A percentile compares a stretch with the other conserved stretches of the same genome.
Conservation (phyloP, 1,140 invertebrate species). For the Rhopalosiphum maidis region DNA sequence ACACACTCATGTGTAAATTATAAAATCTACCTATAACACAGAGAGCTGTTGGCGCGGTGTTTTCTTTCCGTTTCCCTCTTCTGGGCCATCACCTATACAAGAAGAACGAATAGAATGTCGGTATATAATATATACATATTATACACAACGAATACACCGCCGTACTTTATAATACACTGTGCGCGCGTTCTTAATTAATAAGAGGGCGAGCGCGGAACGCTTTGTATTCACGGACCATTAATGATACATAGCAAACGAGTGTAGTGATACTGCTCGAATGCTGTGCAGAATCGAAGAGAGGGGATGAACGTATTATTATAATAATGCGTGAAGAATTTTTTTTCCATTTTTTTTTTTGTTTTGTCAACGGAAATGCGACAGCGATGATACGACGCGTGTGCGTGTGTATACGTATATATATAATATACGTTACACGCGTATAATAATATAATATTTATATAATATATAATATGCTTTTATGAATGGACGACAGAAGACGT, state of each 20-base stretch:
- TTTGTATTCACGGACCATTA: constrained; percentile 51
- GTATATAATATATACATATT: background rate
- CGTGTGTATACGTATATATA: background rate
- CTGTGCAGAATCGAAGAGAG: background rate
- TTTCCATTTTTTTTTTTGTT: background rate
- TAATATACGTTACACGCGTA: background rate
- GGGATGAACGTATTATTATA: constrained; percentile 36
- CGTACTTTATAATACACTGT: background rate
- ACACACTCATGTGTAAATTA: background rate
- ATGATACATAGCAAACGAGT: constrained; percentile 32
- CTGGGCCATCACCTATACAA: background rate
- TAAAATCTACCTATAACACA: background rate
- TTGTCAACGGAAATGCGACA: constrained; percentile 38
- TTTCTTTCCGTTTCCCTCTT: background rate
- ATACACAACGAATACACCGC: background rate
- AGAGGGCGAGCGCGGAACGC: constrained; percentile 48
- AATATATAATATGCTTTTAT: constrained; percentile 30
- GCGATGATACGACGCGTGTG: background rate
- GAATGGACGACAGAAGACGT: constrained; percentile 42
- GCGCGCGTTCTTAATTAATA: constrained; percentile 19
- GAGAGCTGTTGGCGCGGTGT: background rate
- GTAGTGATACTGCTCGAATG: background rate
- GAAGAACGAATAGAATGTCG: constrained; percentile 5
- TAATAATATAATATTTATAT: constrained; percentile 13
- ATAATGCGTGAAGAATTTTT: constrained; percentile 41